Evolutionary conservation across 1,140 invertebrate genomes (phyloP), one percentile per base, ranked within the genome.

Genomic region (Argopecten irradians): DNA sequence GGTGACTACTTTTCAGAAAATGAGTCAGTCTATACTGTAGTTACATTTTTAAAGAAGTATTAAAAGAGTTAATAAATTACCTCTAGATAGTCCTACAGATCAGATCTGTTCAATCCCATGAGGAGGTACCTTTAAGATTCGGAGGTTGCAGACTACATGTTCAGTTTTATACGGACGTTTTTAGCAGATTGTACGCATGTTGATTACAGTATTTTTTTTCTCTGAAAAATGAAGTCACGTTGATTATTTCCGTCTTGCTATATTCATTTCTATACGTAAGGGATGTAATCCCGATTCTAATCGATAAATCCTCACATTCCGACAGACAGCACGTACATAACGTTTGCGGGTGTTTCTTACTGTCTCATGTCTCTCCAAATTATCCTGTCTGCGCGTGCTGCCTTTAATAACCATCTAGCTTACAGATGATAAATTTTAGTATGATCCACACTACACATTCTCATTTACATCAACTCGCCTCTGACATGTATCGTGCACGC

Each of bases 321-420:
- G 14, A 55, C 16, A 55, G 43, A 55, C 43, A 55, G 7, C 43
- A 55, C 55, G 55, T 71, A 71, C 13, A n/a, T 71, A 71, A 28
- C 55, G 22, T 16, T 71, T 28, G 22, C 1, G 55, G 22, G 55
- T n/a, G 55, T 28, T 71, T 8, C 55, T 55, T 55, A 55, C 16
- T 55, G 43, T 55, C 43, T 55, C 43, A 19, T n/a, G 55, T 71
- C 14, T 71, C 55, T 71, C 11, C n/a, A 71, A 71, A 71, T 71
- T 3, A 46, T 71, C 55, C n/a, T 71, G 55, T 71, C 55, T 71
- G 55, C 55, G 55, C 55, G 55, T 71, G 55, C 55, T n/a, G 55
- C 16, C 55, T 71, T 71, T 71, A 71, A 71, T 71, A 71, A 71
- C 55, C 14, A 71, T 28, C 5, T 71, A 71, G 11, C 55, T 71